Evolutionary conservation across 1,140 invertebrate species (phyloP).

Genomic region (Elymnias hypermnestra): DNA sequence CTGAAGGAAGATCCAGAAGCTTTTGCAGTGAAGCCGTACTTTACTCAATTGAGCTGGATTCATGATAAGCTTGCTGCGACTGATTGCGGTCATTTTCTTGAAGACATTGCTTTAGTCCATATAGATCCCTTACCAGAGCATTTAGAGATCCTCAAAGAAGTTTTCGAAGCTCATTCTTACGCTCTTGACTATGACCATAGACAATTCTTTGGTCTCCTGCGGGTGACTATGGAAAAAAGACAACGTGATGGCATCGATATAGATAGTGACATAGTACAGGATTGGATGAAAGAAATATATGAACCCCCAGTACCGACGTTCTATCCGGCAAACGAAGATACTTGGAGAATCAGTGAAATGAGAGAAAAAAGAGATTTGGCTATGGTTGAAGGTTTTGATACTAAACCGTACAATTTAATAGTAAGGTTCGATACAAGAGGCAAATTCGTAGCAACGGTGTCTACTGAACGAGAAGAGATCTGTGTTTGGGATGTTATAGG

Average conservation of each 20-base stretch:
- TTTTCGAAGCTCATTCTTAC: slow-evolving; percentile 80
- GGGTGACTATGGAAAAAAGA: slow-evolving; percentile 75
- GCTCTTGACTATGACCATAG: slow-evolving; percentile 84
- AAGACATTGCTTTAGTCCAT: slow-evolving; percentile 79
- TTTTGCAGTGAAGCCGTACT: slow-evolving; percentile 61
- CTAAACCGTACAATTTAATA: slow-evolving; percentile 74
- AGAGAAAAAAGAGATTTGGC: slow-evolving; percentile 51
- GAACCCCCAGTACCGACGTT: slow-evolving; percentile 76
- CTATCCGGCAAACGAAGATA: slow-evolving; percentile 65
- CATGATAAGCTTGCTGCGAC: slow-evolving; percentile 84
- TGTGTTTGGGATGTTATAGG: slow-evolving; percentile 86
- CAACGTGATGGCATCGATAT: slow-evolving; percentile 46
- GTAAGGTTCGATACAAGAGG: slow-evolving; percentile 76
- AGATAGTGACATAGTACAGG: slow-evolving; percentile 52
- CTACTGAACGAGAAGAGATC: slow-evolving; percentile 84
- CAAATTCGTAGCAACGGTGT: slow-evolving; percentile 84
- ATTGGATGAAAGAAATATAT: slow-evolving; percentile 59
- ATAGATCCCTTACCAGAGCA: slow-evolving; percentile 74
- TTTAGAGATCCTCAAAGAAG: slow-evolving; percentile 78
- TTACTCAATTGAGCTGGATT: slow-evolving; percentile 84
- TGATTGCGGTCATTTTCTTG: slow-evolving; percentile 79
- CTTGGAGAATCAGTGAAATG: slow-evolving; percentile 50
- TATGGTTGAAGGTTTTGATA: slow-evolving; percentile 60
- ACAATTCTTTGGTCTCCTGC: slow-evolving; percentile 84
- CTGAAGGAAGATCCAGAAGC: slow-evolving; percentile 55